phyloP scores from a whole-genome alignment of 1,140 invertebrate species.

The Cydia pomonella region DNA sequence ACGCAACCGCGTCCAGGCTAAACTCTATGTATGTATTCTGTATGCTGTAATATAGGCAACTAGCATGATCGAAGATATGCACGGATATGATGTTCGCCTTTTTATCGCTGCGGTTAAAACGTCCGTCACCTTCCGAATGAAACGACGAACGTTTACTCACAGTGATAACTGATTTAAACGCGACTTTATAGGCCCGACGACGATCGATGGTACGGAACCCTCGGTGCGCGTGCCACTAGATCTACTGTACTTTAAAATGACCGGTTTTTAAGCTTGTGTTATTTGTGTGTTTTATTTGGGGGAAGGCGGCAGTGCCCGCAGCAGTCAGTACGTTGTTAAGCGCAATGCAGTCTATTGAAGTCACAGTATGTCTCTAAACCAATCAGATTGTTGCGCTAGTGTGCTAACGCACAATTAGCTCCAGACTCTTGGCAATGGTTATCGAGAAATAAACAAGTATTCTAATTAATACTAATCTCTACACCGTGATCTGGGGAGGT shows the following conservation, averaged over 20 bases:
- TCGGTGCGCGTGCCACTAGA: not conserved
- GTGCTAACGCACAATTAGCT: conserved; percentile 80
- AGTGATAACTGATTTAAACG: not conserved
- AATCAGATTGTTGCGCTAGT: conserved; percentile 77
- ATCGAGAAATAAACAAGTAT: conserved; percentile 55
- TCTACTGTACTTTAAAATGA: conserved; percentile 33
- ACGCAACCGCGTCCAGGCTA: conserved; percentile 6
- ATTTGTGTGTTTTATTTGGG: conserved; percentile 77
- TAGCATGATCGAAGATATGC: conserved; percentile 1
- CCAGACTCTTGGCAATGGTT: conserved; percentile 59
- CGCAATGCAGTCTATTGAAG: conserved; percentile 79
- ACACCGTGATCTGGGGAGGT: not conserved
- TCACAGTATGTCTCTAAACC: conserved; percentile 76
- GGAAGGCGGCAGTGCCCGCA: conserved; percentile 74
- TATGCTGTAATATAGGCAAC: conserved; percentile 17
- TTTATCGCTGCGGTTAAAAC: conserved; percentile 1
- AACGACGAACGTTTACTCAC: not conserved
- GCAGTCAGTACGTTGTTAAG: conserved; percentile 76
- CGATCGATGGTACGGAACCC: conserved; percentile 21
- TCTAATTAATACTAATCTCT: conserved; percentile 19
- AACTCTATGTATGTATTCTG: conserved; percentile 17
- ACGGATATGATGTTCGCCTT: not conserved
- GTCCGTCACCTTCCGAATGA: not conserved
- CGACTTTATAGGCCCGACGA: not conserved
- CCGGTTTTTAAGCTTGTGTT: conserved; percentile 64